Evolutionary conservation across 2,113 vertebrate species (phyloP), one percentile per base, ranked within the genome.

Genomic region (Albula goreensis): DNA sequence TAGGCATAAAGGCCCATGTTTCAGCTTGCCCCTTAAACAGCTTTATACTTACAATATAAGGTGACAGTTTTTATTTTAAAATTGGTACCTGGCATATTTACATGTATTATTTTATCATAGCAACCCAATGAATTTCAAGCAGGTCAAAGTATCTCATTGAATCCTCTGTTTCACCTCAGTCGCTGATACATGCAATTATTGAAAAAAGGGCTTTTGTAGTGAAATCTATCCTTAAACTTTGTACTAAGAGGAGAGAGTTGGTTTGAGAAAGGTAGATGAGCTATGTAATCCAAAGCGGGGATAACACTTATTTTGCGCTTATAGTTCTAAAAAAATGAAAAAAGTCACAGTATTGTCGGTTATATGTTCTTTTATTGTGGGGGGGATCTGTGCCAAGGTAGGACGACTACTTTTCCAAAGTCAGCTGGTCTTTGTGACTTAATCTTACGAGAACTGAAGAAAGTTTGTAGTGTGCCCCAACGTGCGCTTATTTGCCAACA

Each of bases 201-300:
- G 17, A 86, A 52, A 70, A 86, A 86, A 86, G 85, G 85, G 80
- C 80, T 77, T 50, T 74, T 52, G 85, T 86, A 74, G 80, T 74
- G 80, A 86, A 78, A 82, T 81, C n/a, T 74, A 86, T n/a, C 50
- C 49, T 82, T 74, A 31, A 80, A 48, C 49, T 25, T 81, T 81
- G 41, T 86, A 56, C 25, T 82, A 48, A 85, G 31, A 85, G 52
- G 50, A 51, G 48, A 31, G 6, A n/a, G 52, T 19, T 70, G 79
- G 60, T 51, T 12, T 70, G 63, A 74, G 60, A 85, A 77, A n/a
- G n/a, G n/a, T 86, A 50, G 15, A 77, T 82, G 85, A 80, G 53
- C 80, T 86, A 86, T 86, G 25, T 86, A 74, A 81, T 82, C 80
- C 60, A 86, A 81, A 86, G 85, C 80, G 53, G 80, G 81, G 50